Percentiles rank a stretch among this genome's conserved stretches.
phyloP scores from a whole-genome alignment of 2,113 vertebrate genomes.

The Thinocorus orbignyianus region DNA sequence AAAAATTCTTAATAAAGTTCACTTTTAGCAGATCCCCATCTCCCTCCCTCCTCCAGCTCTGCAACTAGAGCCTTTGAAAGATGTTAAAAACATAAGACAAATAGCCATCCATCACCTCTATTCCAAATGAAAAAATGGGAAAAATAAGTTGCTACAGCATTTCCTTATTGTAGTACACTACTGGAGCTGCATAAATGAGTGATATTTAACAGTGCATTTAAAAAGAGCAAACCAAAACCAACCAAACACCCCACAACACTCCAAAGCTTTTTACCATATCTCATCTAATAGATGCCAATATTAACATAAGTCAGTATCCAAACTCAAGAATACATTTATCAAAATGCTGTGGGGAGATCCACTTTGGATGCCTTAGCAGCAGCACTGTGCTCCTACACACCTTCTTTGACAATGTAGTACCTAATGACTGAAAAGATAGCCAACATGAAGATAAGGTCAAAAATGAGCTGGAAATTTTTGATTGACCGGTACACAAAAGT shows the following conservation, averaged over 20 bases:
- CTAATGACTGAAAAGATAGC: not conserved
- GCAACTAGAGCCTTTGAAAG: not conserved
- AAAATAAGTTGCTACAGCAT: not conserved
- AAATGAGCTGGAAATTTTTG: not conserved
- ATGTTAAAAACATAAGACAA: not conserved
- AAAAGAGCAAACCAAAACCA: not conserved
- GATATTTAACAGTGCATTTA: not conserved
- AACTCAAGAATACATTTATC: not conserved
- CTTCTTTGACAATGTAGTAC: not conserved
- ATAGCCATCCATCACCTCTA: not conserved
- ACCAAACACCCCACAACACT: not conserved
- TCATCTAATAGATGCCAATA: slow-evolving; percentile 10
- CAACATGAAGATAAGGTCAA: not conserved
- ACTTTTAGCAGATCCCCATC: not conserved
- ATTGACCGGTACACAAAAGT: not conserved
- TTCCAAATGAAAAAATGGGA: not conserved
- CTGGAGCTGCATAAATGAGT: not conserved
- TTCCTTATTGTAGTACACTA: not conserved
- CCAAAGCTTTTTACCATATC: not conserved
- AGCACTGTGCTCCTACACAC: not conserved
- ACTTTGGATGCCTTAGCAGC: not conserved
- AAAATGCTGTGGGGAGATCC: not conserved
- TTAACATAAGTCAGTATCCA: not conserved
- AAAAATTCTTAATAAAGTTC: not conserved
- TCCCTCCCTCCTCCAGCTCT: not conserved